Base-by-base conservation (phyloP, 2,888 invertebrate species). In the Diarsia brunnea region DNA sequence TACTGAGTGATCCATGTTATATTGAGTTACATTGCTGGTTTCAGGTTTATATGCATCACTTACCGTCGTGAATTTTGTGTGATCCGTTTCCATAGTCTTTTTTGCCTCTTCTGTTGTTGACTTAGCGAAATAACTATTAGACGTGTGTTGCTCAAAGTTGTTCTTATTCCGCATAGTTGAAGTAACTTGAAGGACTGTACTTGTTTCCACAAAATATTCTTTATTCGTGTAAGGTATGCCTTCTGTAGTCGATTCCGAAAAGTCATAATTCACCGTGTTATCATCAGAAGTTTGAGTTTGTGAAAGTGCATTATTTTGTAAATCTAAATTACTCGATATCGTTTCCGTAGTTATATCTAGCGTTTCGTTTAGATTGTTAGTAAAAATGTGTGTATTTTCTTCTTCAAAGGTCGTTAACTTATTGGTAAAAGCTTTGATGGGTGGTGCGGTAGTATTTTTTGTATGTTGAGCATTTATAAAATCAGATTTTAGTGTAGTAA, bases 161-260 rank as follows among this genome's bases (percentile, higher is more conserved):
- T 58, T 82, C 49, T 66, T 51, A 58, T 58, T 82, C 49, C 31
- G 8, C 19, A 78, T 45, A 45, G 69, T 70, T 38, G 70, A 70
- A 31, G 31, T 64, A 43, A 75, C 27, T 21, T 19, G 14, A 49
- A 38, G 45, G 0, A n/a, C 27, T 10, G 67, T 70, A 68, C 49
- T 81, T 55, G 66, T 69, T 63, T 82, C 61, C 12, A 63, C 53
- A 49, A 27, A 31, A 45, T 45, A 21, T 4, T 47, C 27, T 43
- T 68, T 38, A 47, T 71, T 85, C 4, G 43, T 74, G 27, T 69
- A 63, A 67, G 38, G 61, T 43, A 21, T 14, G 19, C 38, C 31
- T 58, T 63, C 58, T 60, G 58, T 58, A 38, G 64, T 65, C 10
- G 68, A 55, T 55, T 51, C 24, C 31, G 38, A 27, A 53, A 51